phyloP scores from a whole-genome alignment of 2,888 invertebrate species.

The Melolontha melolontha region DNA sequence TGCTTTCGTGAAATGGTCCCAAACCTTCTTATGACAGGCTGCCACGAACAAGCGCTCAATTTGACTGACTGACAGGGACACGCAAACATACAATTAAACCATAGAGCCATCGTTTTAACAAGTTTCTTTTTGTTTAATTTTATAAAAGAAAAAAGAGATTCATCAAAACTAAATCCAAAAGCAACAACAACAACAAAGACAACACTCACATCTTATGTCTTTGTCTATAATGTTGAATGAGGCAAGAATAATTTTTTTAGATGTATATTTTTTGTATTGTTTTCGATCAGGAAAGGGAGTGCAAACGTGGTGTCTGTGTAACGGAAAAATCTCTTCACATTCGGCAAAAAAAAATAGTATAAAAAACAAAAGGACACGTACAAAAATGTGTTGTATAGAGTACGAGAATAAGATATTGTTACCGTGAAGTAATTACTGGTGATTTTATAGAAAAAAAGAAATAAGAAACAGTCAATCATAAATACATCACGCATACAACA shows the following conservation, averaged over 20 bases:
- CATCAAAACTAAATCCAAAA: conserved; percentile 27
- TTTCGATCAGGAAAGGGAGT: too few relatives aligned
- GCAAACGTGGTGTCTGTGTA: too few relatives aligned
- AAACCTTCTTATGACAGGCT: conserved; percentile 97
- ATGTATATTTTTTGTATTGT: conserved; percentile 3
- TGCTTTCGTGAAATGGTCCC: conserved; percentile 99
- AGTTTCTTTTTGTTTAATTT: conserved; percentile 15
- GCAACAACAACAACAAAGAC: conserved; percentile 16
- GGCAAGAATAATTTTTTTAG: too few relatives aligned
- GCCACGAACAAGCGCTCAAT: conserved; percentile 97
- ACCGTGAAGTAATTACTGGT: conserved; percentile 4
- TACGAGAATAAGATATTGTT: conserved; percentile 9
- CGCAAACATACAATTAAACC: conserved; percentile 63
- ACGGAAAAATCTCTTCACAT: too few relatives aligned
- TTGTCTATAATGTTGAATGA: too few relatives aligned
- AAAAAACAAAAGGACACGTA: neutral
- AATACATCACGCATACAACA: neutral
- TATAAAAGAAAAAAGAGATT: conserved; percentile 17
- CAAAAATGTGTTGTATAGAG: conserved; percentile 8
- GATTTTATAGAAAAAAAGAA: neutral
- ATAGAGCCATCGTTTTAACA: conserved; percentile 36
- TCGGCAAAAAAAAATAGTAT: too few relatives aligned
- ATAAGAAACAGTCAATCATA: neutral
- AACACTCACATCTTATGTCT: conserved; percentile 21
- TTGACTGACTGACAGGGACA: conserved; percentile 90